These are phyloP conservation scores for Pocillopora grandis DNA, from an alignment of 92 coral and sea anemone genomes.

Conservation along the genomic window DNA sequence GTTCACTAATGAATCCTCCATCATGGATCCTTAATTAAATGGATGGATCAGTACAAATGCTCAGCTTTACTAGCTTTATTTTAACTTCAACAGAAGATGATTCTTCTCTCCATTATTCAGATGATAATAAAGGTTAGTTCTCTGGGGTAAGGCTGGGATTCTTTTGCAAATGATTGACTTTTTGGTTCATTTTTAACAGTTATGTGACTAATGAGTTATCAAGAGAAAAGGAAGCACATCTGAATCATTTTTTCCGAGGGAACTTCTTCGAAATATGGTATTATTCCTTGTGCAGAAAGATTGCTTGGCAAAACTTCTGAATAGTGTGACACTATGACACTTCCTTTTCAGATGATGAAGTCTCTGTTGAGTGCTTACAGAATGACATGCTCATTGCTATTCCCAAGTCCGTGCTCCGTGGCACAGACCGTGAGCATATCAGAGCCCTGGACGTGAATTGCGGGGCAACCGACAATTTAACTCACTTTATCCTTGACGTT, in stretches of 20 bases:
- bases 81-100: neutral
- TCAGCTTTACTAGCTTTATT: neutral
- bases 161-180: neutral
- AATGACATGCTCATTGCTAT: conserved; percentile 51
- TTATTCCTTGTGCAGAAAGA: too few species aligned
- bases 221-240: too few species aligned
- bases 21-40: too few species aligned
- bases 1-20: too few species aligned
- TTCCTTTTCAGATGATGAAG: neutral
- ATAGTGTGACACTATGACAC: neutral
- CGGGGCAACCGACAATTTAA: conserved; percentile 50
- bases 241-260: too few species aligned
- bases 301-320: neutral
- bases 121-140: conserved; percentile 7
- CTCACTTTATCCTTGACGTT: conserved; percentile 53
- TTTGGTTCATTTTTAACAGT: too few species aligned
- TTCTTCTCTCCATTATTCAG: neutral
- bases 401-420: conserved; percentile 57
- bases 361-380: conserved; percentile 18
- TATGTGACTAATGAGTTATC: too few species aligned
- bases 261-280: too few species aligned
- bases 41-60: too few species aligned
- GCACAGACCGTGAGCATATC: conserved; percentile 50
- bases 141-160: neutral
- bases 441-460: conserved; percentile 57